Conservation (phyloP, 2,888 invertebrate genomes). For the Hyppa rectilinea region DNA sequence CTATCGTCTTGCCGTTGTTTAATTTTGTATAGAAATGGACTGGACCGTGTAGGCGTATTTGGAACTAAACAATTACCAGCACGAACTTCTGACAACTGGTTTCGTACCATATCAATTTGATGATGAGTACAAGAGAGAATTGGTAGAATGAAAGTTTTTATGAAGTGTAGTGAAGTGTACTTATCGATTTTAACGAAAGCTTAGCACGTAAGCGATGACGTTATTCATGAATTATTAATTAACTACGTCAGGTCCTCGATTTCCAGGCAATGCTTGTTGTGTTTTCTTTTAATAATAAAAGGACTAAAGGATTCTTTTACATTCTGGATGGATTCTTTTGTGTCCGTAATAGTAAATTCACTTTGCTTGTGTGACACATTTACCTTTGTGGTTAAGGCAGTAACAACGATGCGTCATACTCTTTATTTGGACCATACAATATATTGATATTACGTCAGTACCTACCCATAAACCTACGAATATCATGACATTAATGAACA, state of each 20-base stretch:
- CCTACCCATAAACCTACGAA: neutral
- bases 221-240: neutral
- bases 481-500: constrained; percentile 15
- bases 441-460: constrained; percentile 13
- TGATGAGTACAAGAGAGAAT: neutral
- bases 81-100: constrained; percentile 23
- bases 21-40: constrained; percentile 1
- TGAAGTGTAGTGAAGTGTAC: neutral
- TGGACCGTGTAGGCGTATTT: constrained; percentile 15
- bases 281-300: neutral
- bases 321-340: no score
- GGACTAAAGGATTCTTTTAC: neutral
- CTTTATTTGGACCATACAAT: constrained; percentile 9
- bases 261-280: neutral
- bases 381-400: constrained; percentile 6
- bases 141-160: neutral
- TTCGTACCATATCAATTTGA: constrained; percentile 24
- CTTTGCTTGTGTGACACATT: neutral
- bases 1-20: neutral
- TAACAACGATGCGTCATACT: constrained; percentile 30
- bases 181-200: neutral
- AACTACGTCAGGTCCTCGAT: neutral
- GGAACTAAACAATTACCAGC: constrained; percentile 16
- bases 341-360: neutral
- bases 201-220: neutral